Conservation (phyloP, 1,140 invertebrate genomes). For the Charaxes varanes region DNA sequence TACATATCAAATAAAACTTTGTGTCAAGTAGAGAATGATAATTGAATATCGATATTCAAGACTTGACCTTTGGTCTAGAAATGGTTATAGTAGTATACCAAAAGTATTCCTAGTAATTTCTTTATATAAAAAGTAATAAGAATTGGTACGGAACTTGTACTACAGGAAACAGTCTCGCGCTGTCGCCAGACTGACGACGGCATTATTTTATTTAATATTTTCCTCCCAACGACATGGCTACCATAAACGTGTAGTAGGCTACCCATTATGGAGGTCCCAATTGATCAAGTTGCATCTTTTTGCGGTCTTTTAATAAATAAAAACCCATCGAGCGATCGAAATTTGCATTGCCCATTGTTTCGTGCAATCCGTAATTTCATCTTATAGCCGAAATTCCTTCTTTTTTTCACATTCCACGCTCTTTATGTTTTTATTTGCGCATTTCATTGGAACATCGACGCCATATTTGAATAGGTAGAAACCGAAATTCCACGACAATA, state of each 20-base stretch:
- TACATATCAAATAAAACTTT: no score
- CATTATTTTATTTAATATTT: constrained; percentile 46
- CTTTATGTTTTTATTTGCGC: constrained; percentile 33
- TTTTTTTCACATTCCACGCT: constrained; percentile 26
- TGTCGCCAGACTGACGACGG: constrained; percentile 28
- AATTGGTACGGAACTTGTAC: background rate
- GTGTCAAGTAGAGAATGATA: no score
- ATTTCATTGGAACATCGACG: constrained; percentile 6
- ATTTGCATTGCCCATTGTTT: constrained; percentile 67
- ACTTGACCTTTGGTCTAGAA: no score
- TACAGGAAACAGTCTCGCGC: constrained; percentile 23
- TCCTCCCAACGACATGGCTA: constrained; percentile 36
- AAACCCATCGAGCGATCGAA: constrained; percentile 23
- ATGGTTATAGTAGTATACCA: no score
- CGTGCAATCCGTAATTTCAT: constrained; percentile 52
- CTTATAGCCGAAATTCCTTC: constrained; percentile 41
- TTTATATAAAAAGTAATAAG: background rate
- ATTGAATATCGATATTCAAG: no score
- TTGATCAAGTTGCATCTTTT: constrained; percentile 49
- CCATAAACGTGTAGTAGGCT: constrained; percentile 46
- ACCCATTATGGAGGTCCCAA: constrained; percentile 56
- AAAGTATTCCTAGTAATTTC: no score
- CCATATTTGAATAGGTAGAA: background rate
- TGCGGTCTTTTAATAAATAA: constrained; percentile 20
- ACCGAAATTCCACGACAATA: constrained; percentile 1